Conservation (phyloP, 1,140 invertebrate genomes). For the Apis laboriosa region DNA sequence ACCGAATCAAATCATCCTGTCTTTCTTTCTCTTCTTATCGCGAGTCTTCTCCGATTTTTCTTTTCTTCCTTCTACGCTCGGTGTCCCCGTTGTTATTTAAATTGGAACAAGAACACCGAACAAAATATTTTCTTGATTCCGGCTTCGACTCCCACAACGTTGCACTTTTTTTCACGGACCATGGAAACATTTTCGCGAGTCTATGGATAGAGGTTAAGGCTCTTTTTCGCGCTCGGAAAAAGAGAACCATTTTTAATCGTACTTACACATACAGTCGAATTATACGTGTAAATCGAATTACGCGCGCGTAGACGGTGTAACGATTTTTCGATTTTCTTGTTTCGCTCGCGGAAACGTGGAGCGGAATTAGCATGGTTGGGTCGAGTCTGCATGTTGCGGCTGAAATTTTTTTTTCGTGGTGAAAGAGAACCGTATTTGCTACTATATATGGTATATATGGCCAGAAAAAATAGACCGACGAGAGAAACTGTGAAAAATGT, state of each 20-base stretch:
- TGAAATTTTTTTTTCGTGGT: neutral
- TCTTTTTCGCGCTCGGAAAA: neutral
- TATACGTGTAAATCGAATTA: slow-evolving; percentile 15
- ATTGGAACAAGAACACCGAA: neutral
- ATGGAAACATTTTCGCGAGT: neutral
- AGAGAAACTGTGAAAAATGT: neutral
- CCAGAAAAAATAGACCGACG: neutral
- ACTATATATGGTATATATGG: too few relatives aligned
- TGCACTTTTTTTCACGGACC: neutral
- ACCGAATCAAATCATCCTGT: neutral
- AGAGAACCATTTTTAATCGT: slow-evolving; percentile 7
- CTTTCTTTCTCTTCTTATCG: neutral
- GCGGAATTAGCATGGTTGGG: neutral
- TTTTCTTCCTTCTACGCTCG: neutral
- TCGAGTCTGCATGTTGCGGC: neutral
- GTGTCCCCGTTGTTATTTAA: slow-evolving; percentile 19
- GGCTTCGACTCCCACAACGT: neutral
- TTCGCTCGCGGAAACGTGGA: neutral
- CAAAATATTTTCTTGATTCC: neutral
- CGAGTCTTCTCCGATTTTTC: slow-evolving; percentile 6
- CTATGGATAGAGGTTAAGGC: neutral
- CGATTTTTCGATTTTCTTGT: slow-evolving; percentile 3
- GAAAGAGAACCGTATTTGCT: neutral
- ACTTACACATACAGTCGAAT: rapidly evolving
- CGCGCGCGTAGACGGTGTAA: neutral